These are phyloP conservation scores for Potamarius usumacintae DNA, from an alignment of 2,113 vertebrate species.

Conservation along the genomic window DNA sequence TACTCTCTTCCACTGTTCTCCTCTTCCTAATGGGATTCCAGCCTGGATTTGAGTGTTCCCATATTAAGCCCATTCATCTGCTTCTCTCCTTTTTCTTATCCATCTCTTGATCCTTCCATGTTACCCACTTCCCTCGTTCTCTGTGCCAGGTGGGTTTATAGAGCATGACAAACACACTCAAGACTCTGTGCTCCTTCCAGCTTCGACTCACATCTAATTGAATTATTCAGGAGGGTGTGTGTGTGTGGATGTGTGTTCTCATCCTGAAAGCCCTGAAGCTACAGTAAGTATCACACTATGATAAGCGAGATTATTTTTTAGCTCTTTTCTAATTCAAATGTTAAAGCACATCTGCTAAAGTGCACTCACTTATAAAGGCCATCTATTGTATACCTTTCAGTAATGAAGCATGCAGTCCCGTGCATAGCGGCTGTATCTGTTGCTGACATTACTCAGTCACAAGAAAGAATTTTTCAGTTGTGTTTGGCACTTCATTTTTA, in stretches of 20 bases:
- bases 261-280: conserved; percentile 48
- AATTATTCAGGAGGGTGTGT: conserved; percentile 53
- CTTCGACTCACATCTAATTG: conserved; percentile 58
- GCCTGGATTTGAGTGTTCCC: background rate
- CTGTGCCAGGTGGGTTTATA: conserved; percentile 54
- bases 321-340: conserved; percentile 43
- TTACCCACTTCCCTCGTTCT: background rate
- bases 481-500: conserved; percentile 37
- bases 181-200: conserved; percentile 57
- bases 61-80: background rate
- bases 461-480: conserved; percentile 26
- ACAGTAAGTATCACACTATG: conserved; percentile 35
- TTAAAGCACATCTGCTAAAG: conserved; percentile 34
- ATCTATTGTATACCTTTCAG: conserved; percentile 38
- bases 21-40: conserved; percentile 34
- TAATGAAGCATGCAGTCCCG: conserved; percentile 19
- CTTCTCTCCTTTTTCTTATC: background rate
- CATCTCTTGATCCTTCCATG: background rate
- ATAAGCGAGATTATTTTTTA: conserved; percentile 36
- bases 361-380: conserved; percentile 42
- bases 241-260: conserved; percentile 41
- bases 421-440: conserved; percentile 15
- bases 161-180: conserved; percentile 62
- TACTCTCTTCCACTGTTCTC: conserved; percentile 17
- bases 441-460: conserved; percentile 10